These are phyloP conservation scores for Xiphorhynchus erythropygius DNA, from an alignment of 2,797 vertebrate species.

Conservation along the genomic window DNA sequence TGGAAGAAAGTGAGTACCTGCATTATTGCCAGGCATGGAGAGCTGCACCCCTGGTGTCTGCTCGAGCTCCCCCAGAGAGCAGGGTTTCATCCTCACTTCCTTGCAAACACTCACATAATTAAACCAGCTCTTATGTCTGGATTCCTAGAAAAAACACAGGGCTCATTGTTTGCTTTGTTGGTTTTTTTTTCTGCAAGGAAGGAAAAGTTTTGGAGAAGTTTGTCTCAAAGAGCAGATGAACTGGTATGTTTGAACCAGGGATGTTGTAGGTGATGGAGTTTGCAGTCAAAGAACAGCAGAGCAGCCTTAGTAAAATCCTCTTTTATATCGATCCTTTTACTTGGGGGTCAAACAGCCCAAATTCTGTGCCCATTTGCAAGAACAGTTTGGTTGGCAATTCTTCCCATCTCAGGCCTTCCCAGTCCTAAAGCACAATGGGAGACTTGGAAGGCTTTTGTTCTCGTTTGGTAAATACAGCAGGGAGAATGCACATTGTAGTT, in stretches of 20 bases:
- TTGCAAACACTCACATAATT: neutral
- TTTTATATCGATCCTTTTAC: neutral
- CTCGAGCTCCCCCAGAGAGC: neutral
- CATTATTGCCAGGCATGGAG: neutral
- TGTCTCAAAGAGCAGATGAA: neutral
- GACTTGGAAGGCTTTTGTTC: neutral
- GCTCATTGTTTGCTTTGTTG: neutral
- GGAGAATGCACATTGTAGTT: neutral
- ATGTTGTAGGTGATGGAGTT: neutral
- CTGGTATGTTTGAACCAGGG: neutral
- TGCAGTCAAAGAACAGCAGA: neutral
- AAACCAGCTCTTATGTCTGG: neutral
- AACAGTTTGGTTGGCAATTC: neutral
- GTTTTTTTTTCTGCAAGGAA: neutral
- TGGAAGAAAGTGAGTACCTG: conserved; percentile 76
- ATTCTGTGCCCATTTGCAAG: neutral
- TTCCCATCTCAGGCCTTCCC: neutral
- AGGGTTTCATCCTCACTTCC: neutral
- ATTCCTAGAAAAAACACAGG: neutral
- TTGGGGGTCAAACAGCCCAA: neutral
- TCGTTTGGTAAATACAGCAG: neutral
- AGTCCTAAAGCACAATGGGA: neutral
- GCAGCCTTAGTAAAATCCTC: neutral
- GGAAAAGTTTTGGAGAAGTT: neutral
- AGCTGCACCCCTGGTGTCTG: neutral